Evolutionary conservation across 1,140 invertebrate species (phyloP), one percentile per base, ranked within the genome.

Genomic region (Hypsibius dujardini): DNA sequence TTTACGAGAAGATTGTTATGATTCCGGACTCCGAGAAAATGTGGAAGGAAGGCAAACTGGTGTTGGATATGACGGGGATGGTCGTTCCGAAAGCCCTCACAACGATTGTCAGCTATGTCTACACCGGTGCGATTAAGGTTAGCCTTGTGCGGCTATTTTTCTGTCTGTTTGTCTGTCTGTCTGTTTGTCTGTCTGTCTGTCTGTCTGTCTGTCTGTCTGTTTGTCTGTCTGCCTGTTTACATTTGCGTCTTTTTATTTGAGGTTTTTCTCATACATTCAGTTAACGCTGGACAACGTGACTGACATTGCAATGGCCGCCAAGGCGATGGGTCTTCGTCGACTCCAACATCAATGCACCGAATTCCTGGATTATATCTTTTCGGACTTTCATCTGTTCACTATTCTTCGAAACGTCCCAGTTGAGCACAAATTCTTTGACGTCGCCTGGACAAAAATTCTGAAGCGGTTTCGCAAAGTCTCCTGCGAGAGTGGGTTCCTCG

Each of bases 361-460:
- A n/a, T 56, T 56, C 50, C 50, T 56, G 7, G 50, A 56, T n/a
- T 56, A 56, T n/a, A 56, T 56, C 50, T 56, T 56, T n/a, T 7
- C 50, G 7, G 50, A 56, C n/a, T 56, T 56, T n/a, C 50, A 56
- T 56, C 50, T 56, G 7, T 56, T 56, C 50, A 56, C 50, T n/a
- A 56, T 56, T 12, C 50, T 56, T 12, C 50, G 50, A 12, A 56
- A 56, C n/a, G 50, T 56, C 50, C 50, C 50, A 12, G 50, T n/a
- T n/a, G 50, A 56, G n/a, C 50, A 56, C n/a, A 56, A 56, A n/a
- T 56, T 56, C n/a, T 56, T 56, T 56, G 50, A 56, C 50, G 50
- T 56, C n/a, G 50, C 50, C 50, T 56, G 50, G 50, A 56, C 50
- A 56, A 56, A 56, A n/a, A 56, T 56, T 56, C 50, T 56, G 50